Evolutionary conservation across 2,797 vertebrate species (phyloP), one percentile per base, ranked within the genome.

Genomic region (Tragelaphus eurycerus): DNA sequence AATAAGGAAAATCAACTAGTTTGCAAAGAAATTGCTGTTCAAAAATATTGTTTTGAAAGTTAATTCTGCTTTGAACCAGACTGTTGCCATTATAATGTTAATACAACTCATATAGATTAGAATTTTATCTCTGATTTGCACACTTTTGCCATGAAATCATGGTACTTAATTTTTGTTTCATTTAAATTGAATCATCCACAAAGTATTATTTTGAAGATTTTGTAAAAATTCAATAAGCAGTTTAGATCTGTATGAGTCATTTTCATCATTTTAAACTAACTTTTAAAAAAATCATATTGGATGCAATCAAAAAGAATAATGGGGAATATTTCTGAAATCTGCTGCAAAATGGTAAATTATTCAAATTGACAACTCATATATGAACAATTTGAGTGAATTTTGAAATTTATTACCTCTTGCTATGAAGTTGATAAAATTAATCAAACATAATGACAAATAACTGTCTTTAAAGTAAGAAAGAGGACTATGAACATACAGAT

Each of bases 1-100:
- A 92, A 76, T 57, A 19, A 17, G 4, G 13, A 90, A 21, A 95
- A n/a, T 74, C 7, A 50, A 87, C 27, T 78, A 55, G 25, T 64
- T 88, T 93, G 43, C 31, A 3, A 57, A 89, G 21, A 86, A 89
- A 84, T 29, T 82, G 74, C 29, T 85, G 27, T 87, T 87, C 4
- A 92, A 74, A 52, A 90, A 71, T 92, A 96, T 55, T 50, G 4
- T 85, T 82, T 84, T 87, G 64, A 95, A 48, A 90, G 19, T 9
- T 82, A 97, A 81, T 93, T 97, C 50, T 95, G 17, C 50, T 96
- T 84, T 62, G 23, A 90, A 62, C 31, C 11, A 52, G 90, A 27
- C 3, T 64, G 8, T 43, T 95, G 46, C 15, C 25, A 34, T 82
- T 93, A 57, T 74, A 81, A 52, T 50, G 13, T 34, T 74, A 81